phyloP scores from a whole-genome alignment of 1,140 invertebrate species.

The Andrena cerasifolii region DNA sequence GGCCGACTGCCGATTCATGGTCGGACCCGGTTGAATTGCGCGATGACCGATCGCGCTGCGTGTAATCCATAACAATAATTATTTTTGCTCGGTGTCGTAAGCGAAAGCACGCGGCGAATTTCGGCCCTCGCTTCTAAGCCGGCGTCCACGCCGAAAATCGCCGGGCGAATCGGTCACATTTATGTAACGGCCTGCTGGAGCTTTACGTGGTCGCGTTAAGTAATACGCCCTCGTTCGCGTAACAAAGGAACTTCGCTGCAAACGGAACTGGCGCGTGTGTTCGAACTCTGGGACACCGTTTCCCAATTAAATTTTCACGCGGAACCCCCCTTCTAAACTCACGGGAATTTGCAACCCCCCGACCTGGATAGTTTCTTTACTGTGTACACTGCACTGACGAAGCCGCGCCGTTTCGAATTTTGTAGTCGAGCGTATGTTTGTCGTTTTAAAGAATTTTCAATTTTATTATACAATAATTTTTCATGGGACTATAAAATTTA shows the following conservation, averaged over 20 bases:
- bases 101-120: constrained; percentile 26
- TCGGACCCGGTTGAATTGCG: constrained; percentile 45
- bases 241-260: not conserved
- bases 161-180: constrained; percentile 26
- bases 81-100: constrained; percentile 39
- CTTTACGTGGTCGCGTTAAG: constrained; percentile 66
- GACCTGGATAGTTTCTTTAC: too few species aligned
- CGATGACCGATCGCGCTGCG: constrained; percentile 21
- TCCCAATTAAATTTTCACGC: too few species aligned
- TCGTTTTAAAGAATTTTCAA: too few species aligned
- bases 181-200: constrained; percentile 22
- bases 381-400: too few species aligned
- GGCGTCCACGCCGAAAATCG: constrained; percentile 36
- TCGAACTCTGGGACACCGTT: not conserved
- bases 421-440: too few species aligned
- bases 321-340: too few species aligned
- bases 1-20: constrained; percentile 58
- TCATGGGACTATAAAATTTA: too few species aligned
- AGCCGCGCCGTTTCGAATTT: too few species aligned
- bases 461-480: too few species aligned
- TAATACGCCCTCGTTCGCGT: constrained; percentile 77
- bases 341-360: too few species aligned
- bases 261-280: not conserved
- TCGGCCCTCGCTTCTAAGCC: constrained; percentile 41
- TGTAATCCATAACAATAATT: constrained; percentile 35